Base-by-base conservation (phyloP, 2,797 vertebrate genomes). In the Poeciliopsis presidionis region DNA sequence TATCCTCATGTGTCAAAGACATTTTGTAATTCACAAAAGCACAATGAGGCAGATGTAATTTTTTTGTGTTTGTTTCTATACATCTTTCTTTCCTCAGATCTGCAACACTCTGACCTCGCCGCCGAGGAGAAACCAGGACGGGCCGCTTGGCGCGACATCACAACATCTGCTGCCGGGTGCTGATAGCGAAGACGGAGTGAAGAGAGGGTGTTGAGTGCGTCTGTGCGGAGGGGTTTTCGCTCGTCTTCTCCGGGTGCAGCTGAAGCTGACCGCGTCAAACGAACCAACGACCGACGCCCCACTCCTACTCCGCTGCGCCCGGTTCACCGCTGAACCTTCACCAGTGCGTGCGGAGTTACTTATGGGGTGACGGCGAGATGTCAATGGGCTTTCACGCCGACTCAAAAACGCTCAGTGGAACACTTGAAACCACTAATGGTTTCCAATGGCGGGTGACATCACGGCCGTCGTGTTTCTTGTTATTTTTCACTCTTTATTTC, bases 361-460 rank as follows among this genome's bases (percentile, higher is more conserved):
- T 88, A 92, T 90, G 91, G 89, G 89, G 88, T 93, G 92, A 94
- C 78, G 83, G 90, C 83, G 78, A 85, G 84, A 93, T 90, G 92
- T 89, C 87, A 87, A 82, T 85, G 82, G 80, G 86, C 80, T 91
- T 85, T 84, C 61, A 46, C 77, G 76, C 79, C 14, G 84, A 87
- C 81, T 75, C 70, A 77, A 85, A 86, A 81, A 87, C 84, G 79
- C 79, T 85, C 84, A 77, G 81, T 86, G 88, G 92, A 93, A 91
- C 90, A 88, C 82, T 91, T 78, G 75, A 84, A 93, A 90, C 90
- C 91, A 89, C 92, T 84, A 91, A 91, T 85, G 80, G 80, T 76
- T 78, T 87, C 30, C 80, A 88, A 90, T 86, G 88, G 85, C 41
- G 67, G 84, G 89, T 93, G 91, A 94, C 88, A 87, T 93, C 92